Evolutionary conservation across 2,797 vertebrate genomes (phyloP).

Genomic region (Cheracebus regulus): DNA sequence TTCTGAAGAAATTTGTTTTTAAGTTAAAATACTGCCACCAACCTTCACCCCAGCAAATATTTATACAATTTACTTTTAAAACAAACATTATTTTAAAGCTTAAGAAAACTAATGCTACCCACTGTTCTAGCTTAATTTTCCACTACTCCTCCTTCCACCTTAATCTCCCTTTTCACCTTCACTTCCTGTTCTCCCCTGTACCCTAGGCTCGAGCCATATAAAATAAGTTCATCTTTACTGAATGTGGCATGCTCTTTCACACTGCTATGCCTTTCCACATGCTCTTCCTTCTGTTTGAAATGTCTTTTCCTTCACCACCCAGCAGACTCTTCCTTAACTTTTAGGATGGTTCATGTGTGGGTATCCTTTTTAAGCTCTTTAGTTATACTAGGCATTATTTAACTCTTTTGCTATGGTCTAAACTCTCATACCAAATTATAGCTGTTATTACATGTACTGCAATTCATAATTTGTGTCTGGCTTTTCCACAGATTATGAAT

Average conservation of each 20-base stretch:
- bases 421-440: not conserved
- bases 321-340: not conserved
- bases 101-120: not conserved
- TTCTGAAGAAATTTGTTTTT: slow-evolving; percentile 18
- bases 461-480: not conserved
- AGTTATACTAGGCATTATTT: not conserved
- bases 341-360: not conserved
- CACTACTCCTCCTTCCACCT: not conserved
- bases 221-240: not conserved
- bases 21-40: not conserved
- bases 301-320: not conserved
- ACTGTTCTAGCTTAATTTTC: not conserved
- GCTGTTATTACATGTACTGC: not conserved
- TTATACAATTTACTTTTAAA: slow-evolving; percentile 15
- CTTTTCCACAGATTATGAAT: not conserved
- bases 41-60: not conserved
- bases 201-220: not conserved
- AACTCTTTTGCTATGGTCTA: not conserved
- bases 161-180: not conserved
- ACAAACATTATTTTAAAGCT: not conserved
- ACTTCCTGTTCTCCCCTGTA: not conserved
- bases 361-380: not conserved
- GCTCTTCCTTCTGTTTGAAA: not conserved
- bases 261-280: not conserved
- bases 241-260: not conserved